Conservation (phyloP, 2,888 invertebrate genomes). For the Stenodema calcarata region DNA sequence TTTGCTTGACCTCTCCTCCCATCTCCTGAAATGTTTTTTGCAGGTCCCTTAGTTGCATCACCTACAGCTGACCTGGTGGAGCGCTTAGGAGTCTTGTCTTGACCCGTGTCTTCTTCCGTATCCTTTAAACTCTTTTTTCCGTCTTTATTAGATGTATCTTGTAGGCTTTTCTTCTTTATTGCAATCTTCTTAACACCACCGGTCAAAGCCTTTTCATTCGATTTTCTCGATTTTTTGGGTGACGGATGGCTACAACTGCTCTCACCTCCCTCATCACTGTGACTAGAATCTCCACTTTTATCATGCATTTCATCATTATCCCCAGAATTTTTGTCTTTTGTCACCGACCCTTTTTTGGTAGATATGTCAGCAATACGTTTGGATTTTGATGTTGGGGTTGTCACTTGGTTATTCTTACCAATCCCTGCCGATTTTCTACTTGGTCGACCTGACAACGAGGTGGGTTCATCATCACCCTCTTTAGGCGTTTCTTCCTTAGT, state of each 20-base stretch:
- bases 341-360: background rate
- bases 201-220: background rate
- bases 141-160: background rate
- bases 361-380: background rate
- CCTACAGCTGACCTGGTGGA: conserved; percentile 8
- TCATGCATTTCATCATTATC: conserved; percentile 19
- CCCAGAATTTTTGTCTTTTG: background rate
- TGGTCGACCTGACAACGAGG: no score
- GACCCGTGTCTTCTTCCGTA: background rate
- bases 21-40: background rate
- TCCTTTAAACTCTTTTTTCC: background rate
- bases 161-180: background rate
- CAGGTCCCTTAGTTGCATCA: background rate
- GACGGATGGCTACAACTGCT: background rate
- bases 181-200: background rate
- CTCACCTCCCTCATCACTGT: conserved; percentile 26
- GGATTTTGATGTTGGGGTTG: background rate
- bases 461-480: background rate
- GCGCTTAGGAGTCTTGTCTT: background rate
- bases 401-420: background rate
- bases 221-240: conserved; percentile 6
- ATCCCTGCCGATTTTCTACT: background rate
- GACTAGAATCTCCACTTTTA: conserved; percentile 31
- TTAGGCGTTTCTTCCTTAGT: background rate
- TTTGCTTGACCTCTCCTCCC: background rate